Base-by-base conservation (phyloP, 2,888 invertebrate genomes). In the Lasioglossum villosulum region DNA sequence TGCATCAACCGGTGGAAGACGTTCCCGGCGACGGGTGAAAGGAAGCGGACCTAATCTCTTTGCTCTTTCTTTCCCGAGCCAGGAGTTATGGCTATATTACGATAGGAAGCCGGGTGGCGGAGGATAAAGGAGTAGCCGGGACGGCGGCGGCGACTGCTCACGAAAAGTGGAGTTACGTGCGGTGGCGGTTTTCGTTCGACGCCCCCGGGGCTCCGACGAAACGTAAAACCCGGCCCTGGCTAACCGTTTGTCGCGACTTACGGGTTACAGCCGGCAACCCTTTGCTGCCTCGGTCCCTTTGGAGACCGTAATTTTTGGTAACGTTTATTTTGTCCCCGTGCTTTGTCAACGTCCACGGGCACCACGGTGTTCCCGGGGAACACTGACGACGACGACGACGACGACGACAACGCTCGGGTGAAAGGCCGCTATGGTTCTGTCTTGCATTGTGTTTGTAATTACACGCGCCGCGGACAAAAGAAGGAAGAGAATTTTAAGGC, bases 41-140 rank as follows among this genome's bases (percentile, higher is more conserved):
- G 52, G 48, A 34, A 52, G 37, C 70, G 39, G 42, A 87, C 72
- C 80, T 84, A 87, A 87, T 88, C 77, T 88, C 80, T 82, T 85
- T 71, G 63, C 82, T 86, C 82, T 86, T 86, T 84, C 83, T 84
- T 75, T 78, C 82, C 72, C 73, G 19, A 12, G 34, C 63, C 68
- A 78, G 89, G 87, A 91, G 78, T 90, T 86, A 90, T 83, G 86
- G 56, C 73, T 84, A 87, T 86, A 85, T 89, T 87, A 91, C 81
- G 88, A 86, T 78, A 83, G 86, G 75, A 70, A 79, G 75, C 66
- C 42, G 66, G 66, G 52, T 66, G 70, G 82, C 73, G 42, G 52
- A n/a, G 78, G 75, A 88, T 86, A 82, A 86, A 80, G 79, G 83
- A 52, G 56, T 39, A 37, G 63, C 78, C 16, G 70, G n/a, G n/a